A percentile compares a stretch with the other conserved stretches of the same genome.
Evolutionary conservation across 2,888 invertebrate species (phyloP).

Genomic region (Coelinius sp.): DNA sequence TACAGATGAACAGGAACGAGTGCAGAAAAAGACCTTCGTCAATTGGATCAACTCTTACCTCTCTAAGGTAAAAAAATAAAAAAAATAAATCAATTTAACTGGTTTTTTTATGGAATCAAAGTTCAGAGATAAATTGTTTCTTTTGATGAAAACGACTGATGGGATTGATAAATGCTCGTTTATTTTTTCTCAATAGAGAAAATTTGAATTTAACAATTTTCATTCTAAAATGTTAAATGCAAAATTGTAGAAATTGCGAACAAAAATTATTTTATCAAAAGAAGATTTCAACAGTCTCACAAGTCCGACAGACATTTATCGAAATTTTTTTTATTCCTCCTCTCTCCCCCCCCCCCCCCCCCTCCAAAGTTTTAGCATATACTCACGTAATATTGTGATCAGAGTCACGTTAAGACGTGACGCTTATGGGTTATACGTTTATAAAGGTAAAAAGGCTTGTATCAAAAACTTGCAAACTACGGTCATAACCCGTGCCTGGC

Average conservation of each 20-base stretch:
- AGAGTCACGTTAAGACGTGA: constrained; percentile 42
- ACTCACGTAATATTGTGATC: constrained; percentile 39
- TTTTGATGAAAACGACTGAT: not conserved
- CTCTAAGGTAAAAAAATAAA: constrained; percentile 81
- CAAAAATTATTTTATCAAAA: too few species aligned
- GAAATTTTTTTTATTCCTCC: constrained; percentile 1
- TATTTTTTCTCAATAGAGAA: too few species aligned
- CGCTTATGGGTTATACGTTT: constrained; percentile 22
- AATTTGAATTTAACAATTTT: too few species aligned
- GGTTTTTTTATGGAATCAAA: too few species aligned
- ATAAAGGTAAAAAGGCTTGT: constrained; percentile 16
- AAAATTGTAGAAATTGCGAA: too few species aligned
- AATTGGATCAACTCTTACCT: constrained; percentile 99
- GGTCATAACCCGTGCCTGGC: constrained; percentile 55
- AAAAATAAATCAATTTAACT: not conserved
- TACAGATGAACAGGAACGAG: constrained; percentile 98
- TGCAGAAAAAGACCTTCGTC: constrained; percentile 98
- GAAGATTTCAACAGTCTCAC: not conserved
- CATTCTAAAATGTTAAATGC: too few species aligned
- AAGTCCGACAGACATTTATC: not conserved
- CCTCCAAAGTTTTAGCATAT: not conserved
- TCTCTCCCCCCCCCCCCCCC: not conserved
- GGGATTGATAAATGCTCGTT: too few species aligned
- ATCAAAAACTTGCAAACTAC: constrained; percentile 51
- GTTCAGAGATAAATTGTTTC: not conserved